Base-by-base conservation (phyloP, 1,140 invertebrate species). In the Berghia stephanieae region DNA sequence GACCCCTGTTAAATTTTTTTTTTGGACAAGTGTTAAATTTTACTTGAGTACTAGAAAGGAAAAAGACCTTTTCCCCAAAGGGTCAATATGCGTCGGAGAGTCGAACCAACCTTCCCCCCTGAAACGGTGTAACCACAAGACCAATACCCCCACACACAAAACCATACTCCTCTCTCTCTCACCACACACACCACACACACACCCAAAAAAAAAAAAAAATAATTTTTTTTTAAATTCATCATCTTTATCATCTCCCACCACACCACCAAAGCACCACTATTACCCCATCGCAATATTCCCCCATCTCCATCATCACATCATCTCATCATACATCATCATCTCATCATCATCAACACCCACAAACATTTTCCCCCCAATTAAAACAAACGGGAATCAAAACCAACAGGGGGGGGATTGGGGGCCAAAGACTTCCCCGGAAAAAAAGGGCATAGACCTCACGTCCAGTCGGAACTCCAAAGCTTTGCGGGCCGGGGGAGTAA, bases 351-450 rank as follows among this genome's bases (percentile, higher is more conserved):
- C 60, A 31, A 13, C 13, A 66, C 27, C 60, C 10, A n/a, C 13
- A 13, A n/a, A n/a, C n/a, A n/a, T n/a, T n/a, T 38, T 52, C 70
- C 81, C 4, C 79, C 86, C 84, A 52, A 78, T 18, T 81, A 81
- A 13, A 77, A 82, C 66, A 81, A 80, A 18, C 68, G 81, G 43
- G 55, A 82, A 8, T 76, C 86, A n/a, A 44, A 86, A 55, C 85
- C 83, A 43, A 44, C 71, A 36, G 78, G 80, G n/a, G 85, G 84
- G 2, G 78, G 85, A 74, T 70, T 80, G n/a, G 79, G 79, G 21
- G 42, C 67, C 24, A 49, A 31, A 0, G 81, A 85, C 75, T 55
- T 38, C 10, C 67, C 80, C 18, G 81, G 80, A 2, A 52, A 75
- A n/a, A 82, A 74, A 16, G n/a, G 80, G 84, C 4, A 78, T 81